Base-by-base conservation (phyloP, 2,888 invertebrate genomes). In the Drymonia ruficornis region DNA sequence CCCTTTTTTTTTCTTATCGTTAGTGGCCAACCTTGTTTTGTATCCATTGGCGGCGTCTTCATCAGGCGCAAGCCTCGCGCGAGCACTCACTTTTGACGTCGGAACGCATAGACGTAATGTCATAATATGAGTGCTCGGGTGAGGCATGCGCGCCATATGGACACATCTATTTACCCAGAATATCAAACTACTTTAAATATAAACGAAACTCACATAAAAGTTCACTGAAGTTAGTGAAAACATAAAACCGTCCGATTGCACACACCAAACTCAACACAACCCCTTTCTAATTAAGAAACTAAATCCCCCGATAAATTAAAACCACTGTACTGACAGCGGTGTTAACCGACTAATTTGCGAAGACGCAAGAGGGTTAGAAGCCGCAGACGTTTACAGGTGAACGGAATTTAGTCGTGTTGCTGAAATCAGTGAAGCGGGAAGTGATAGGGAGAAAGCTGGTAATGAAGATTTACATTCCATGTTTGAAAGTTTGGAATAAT, bases 311-410 rank as follows among this genome's bases (percentile, higher is more conserved):
- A 61, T 63, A 63, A 65, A 70, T 70, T 72, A 63, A 72, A 71
- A 67, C 70, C 67, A 63, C 70, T 51, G 55, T 65, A 65, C 70
- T 45, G 62, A 72, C 72, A 66, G 59, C 63, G 61, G 60, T 62
- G 63, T 68, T 63, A 71, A 68, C 70, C 69, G 56, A 63, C 56
- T 58, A 68, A 70, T 71, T 68, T 68, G 66, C 72, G 59, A 63
- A 72, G 63, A 56, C 55, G 57, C 59, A 67, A 70, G 63, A 59
- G 46, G 52, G 36, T 48, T 16, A 44, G 47, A 58, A 55, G 63
- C 67, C 65, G 36, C 51, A 63, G 57, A 72, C 48, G 51, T 52
- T 65, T 47, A 34, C 58, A 62, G 67, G 72, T 72, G 51, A 70
- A 67, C 59, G 61, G 63, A 67, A 67, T 67, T 65, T 61, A 61